A percentile compares a stretch with the other conserved stretches of the same genome.
Evolutionary conservation across 2,888 invertebrate species (phyloP).

Genomic region (Andrena minutula): DNA sequence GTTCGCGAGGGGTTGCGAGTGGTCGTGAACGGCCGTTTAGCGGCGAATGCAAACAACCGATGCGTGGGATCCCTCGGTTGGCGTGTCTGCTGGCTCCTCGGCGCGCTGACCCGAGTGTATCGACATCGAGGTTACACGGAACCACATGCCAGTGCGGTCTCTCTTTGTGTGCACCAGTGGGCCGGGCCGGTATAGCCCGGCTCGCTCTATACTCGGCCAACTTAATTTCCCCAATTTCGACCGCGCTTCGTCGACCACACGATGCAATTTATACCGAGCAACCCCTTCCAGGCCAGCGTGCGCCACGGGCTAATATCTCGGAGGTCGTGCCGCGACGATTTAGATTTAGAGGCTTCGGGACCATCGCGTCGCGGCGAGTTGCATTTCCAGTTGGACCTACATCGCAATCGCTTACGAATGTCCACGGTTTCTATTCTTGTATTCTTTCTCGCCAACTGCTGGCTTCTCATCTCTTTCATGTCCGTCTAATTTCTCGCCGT

Average conservation of each 20-base stretch:
- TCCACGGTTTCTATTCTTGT: background rate
- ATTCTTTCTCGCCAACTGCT: slow-evolving; percentile 33
- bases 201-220: slow-evolving; percentile 68
- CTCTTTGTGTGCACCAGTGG: slow-evolving; percentile 68
- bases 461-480: background rate
- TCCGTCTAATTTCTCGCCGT: background rate
- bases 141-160: slow-evolving; percentile 71
- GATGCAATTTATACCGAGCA: slow-evolving; percentile 76
- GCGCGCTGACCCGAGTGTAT: slow-evolving; percentile 65
- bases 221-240: slow-evolving; percentile 79
- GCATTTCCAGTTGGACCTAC: slow-evolving; percentile 37
- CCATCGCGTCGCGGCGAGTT: slow-evolving; percentile 38
- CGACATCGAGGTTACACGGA: slow-evolving; percentile 69
- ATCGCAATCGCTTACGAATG: background rate
- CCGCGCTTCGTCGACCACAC: slow-evolving; percentile 76
- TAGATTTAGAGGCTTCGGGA: slow-evolving; percentile 63
- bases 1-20: too few species aligned
- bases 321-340: slow-evolving; percentile 69
- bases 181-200: slow-evolving; percentile 41
- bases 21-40: slow-evolving; percentile 27
- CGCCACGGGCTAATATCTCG: slow-evolving; percentile 68
- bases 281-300: slow-evolving; percentile 39
- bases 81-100: slow-evolving; percentile 41
- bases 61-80: slow-evolving; percentile 38
- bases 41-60: slow-evolving; percentile 45